Percentiles rank a stretch among this genome's conserved stretches.
Evolutionary conservation across 1,140 invertebrate genomes (phyloP).

Genomic region (Caerostris extrusa): DNA sequence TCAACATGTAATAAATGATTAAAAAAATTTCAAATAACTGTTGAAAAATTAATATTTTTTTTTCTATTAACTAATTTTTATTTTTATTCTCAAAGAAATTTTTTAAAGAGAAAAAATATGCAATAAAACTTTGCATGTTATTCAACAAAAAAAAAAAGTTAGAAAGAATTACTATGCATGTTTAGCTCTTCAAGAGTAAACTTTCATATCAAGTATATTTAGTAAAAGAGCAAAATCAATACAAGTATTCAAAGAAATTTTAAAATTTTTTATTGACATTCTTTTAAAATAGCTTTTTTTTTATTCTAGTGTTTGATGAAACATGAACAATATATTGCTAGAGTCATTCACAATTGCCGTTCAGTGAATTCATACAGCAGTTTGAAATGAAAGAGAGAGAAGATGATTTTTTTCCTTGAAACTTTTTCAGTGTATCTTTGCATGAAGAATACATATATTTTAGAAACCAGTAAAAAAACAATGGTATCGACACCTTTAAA

Average conservation of each 20-base stretch:
- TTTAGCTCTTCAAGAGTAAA: too few relatives aligned
- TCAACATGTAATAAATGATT: too few relatives aligned
- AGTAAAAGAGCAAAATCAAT: background rate
- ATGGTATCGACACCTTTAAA: conserved; percentile 37
- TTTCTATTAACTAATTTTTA: too few relatives aligned
- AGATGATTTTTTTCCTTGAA: background rate
- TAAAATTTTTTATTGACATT: conserved; percentile 70
- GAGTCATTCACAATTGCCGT: conserved; percentile 60
- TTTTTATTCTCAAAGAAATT: too few relatives aligned
- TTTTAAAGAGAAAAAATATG: too few relatives aligned
- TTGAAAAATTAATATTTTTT: too few relatives aligned
- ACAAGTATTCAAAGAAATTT: conserved; percentile 14
- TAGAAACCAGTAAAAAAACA: conserved; percentile 58
- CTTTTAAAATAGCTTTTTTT: conserved; percentile 70
- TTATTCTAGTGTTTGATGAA: conserved; percentile 67
- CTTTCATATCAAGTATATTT: too few relatives aligned
- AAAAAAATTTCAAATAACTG: too few relatives aligned
- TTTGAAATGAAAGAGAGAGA: conserved; percentile 40
- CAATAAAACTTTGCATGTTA: too few relatives aligned
- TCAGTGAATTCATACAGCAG: conserved; percentile 25
- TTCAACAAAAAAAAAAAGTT: too few relatives aligned
- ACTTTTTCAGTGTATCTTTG: background rate
- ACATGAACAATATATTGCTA: conserved; percentile 66
- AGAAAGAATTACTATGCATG: too few relatives aligned
- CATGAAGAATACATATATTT: conserved; percentile 40